Percentiles rank a stretch among this genome's conserved stretches.
phyloP scores from a whole-genome alignment of 1,140 invertebrate species.

The Goniozus legneri region DNA sequence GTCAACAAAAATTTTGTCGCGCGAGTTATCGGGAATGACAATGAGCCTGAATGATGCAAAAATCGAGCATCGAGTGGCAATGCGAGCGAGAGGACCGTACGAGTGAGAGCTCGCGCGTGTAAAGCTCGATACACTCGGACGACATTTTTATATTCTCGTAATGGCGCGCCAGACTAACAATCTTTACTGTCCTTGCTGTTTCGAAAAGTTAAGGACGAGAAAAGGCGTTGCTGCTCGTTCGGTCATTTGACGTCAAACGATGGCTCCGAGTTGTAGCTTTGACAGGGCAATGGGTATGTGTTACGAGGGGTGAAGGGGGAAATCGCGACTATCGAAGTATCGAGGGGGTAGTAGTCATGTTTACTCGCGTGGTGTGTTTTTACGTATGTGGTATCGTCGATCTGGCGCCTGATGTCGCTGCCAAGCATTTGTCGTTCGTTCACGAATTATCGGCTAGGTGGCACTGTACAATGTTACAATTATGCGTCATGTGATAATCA shows the following conservation, averaged over 20 bases:
- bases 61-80: too few species aligned
- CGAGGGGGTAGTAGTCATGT: conserved; percentile 15
- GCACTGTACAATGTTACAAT: not conserved
- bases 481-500: not conserved
- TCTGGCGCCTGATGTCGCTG: conserved; percentile 31
- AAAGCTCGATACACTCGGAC: too few species aligned
- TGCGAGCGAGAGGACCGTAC: too few species aligned
- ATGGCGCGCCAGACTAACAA: too few species aligned
- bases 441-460: too few species aligned
- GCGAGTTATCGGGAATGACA: conserved; percentile 17
- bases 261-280: too few species aligned
- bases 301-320: conserved; percentile 17
- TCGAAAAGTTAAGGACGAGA: too few species aligned
- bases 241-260: too few species aligned
- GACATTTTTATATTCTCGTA: too few species aligned
- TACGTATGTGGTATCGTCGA: conserved; percentile 18
- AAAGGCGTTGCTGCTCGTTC: too few species aligned
- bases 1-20: conserved; percentile 17
- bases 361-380: conserved; percentile 16
- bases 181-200: too few species aligned
- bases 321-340: not conserved
- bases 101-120: too few species aligned
- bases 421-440: conserved; percentile 4
- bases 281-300: conserved; percentile 11
- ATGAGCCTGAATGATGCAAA: conserved; percentile 30